Base-by-base conservation (phyloP, 2,113 vertebrate genomes). In the Nothobranchius furzeri region DNA sequence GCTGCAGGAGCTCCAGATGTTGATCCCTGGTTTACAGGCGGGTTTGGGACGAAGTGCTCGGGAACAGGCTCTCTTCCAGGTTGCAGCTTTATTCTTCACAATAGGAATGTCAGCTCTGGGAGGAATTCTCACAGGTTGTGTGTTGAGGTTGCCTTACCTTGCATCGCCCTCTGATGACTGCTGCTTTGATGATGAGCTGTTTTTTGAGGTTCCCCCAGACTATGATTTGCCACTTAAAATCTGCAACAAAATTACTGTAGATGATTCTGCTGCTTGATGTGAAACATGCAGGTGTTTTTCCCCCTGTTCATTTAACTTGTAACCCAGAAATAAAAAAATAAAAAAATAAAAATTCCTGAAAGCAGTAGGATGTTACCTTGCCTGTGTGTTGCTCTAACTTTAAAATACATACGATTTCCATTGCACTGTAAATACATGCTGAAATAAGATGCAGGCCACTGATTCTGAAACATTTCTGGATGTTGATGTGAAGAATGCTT, bases 181-280 rank as follows among this genome's bases (percentile, higher is more conserved):
- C 48, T 95, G 94, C 79, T 95, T 94, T n/a, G 92, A 95, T 0
- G 94, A 95, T 43, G 67, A 84, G 0, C 60, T 88, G 14, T 94
- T 93, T 81, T 95, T 96, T 68, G 83, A 92, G 12, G 70, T 93
- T 56, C 92, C 91, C 9, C 72, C 54, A 1, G 83, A 92, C 73
- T 87, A 89, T 45, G 66, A 84, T n/a, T 75, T 60, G 48, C 78
- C 79, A 3, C 59, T 83, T 20, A 70, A 59, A 61, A 43, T 71
- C 20, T 68, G 13, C 12, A 65, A 71, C 62, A 68, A 12, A 53
- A 20, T 53, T 8, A 12, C 17, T 67, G 47, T n/a, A 5, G 86
- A 88, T 10, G 79, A 86, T 12, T 82, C 70, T 63, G 36, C 54
- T 70, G 75, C 64, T 17, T 85, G 57, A 85, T 30, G 5, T 53